Evolutionary conservation across 2,113 vertebrate species (phyloP), one percentile per base, ranked within the genome.

Genomic region (Australoheros scitulus): DNA sequence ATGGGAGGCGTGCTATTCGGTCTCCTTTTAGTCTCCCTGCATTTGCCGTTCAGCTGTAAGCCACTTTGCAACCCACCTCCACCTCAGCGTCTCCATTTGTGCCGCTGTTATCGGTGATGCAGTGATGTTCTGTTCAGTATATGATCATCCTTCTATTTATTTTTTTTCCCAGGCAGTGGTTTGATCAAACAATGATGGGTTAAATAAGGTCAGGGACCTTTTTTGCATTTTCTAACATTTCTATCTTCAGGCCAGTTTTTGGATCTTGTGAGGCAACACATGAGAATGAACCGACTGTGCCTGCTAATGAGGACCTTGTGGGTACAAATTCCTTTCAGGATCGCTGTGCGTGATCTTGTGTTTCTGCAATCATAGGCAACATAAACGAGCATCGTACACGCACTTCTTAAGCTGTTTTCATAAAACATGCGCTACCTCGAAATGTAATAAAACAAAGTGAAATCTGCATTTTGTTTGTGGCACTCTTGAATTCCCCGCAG

Each of bases 261-360:
- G 75, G 61, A 29, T 57, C 7, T 4, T 68, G 47, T 14, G 56
- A 78, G 85, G 59, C 41, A 65, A 74, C 75, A 59, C 80, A 68
- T 81, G 74, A 43, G 77, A 89, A 80, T 76, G 59, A 83, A 79
- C 20, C 4, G 1, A 65, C 81, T 78, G 75, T 43, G 79, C 26
- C 82, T 60, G 65, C 77, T 92, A 93, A 93, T 92, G 87, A 91
- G 89, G 84, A 85, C 86, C 91, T 91, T 82, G 87, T 90, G 92
- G 78, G 83, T 76, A 77, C 14, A 24, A 74, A 93, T 85, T 88
- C 86, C 83, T 89, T 80, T 85, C 61, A 76, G 79, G 75, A 34
- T 61, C 24, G 79, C 55, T 17, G 17, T 78, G 18, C 80, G 68
- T 77, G 24, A 68, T 29, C 20, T 34, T 86, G 82, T 68, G 75